A percentile compares a stretch with the other conserved stretches of the same genome.
Conservation (phyloP, 2,888 invertebrate species). For the Drosophila subsilvestris region DNA sequence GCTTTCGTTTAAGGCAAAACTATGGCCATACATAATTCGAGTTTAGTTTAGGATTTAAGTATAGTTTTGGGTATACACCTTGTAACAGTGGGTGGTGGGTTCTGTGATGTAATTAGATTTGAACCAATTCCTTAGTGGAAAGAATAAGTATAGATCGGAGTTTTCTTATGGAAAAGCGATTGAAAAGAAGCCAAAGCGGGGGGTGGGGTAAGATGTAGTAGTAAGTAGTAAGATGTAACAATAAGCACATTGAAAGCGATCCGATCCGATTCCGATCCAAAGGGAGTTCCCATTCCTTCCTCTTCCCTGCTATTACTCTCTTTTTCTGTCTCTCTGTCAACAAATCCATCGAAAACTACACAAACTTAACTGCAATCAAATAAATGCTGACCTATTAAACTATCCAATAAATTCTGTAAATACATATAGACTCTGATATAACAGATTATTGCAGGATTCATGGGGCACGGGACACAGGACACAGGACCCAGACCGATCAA, state of each 20-base stretch:
- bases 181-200: constrained; percentile 46
- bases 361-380: constrained; percentile 64
- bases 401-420: constrained; percentile 33
- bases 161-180: constrained; percentile 2
- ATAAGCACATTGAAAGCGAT: constrained; percentile 55
- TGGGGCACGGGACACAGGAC: constrained; percentile 31
- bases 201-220: too few species aligned
- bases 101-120: constrained; percentile 22
- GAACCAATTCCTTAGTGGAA: not conserved
- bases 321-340: not conserved
- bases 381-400: constrained; percentile 24
- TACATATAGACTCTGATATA: constrained; percentile 41
- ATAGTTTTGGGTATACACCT: constrained; percentile 44
- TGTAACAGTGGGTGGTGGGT: constrained; percentile 72
- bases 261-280: not conserved
- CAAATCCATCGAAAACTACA: constrained; percentile 58
- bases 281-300: constrained; percentile 7
- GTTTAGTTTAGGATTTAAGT: constrained; percentile 19
- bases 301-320: not conserved
- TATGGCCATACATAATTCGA: constrained; percentile 53
- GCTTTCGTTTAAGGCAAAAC: constrained; percentile 57
- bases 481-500: not conserved
- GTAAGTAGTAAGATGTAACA: constrained; percentile 28
- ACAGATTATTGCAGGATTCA: constrained; percentile 40
- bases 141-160: not conserved